Conservation (phyloP, 2,888 invertebrate species). For the Dynastes hyllus region DNA sequence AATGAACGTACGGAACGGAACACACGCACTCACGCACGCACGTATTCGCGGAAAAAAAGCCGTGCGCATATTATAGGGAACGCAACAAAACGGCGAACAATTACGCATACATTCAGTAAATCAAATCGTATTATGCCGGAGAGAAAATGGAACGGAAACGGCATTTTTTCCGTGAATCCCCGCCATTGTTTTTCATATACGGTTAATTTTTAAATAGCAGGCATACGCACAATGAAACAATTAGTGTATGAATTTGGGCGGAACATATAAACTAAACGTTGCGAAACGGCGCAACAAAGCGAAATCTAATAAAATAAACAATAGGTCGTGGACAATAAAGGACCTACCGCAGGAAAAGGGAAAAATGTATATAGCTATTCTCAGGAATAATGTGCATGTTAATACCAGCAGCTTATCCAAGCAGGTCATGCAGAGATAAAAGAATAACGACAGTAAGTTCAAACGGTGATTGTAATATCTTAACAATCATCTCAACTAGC, state of each 20-base stretch:
- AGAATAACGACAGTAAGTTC: no score
- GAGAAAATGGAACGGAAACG: slow-evolving; percentile 34
- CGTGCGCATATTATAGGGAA: not conserved
- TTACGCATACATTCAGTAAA: slow-evolving; percentile 31
- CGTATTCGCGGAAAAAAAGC: slow-evolving; percentile 8
- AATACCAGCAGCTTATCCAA: no score
- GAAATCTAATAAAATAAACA: slow-evolving; percentile 69
- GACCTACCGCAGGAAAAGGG: slow-evolving; percentile 64
- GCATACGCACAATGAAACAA: slow-evolving; percentile 60
- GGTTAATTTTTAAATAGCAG: slow-evolving; percentile 57
- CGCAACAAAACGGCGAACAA: slow-evolving; percentile 35
- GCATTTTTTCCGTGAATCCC: slow-evolving; percentile 33
- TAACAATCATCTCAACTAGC: no score
- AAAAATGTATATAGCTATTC: slow-evolving; percentile 59
- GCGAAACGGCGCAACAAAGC: slow-evolving; percentile 63
- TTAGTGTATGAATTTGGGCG: slow-evolving; percentile 67
- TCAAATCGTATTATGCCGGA: slow-evolving; percentile 28
- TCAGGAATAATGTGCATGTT: no score
- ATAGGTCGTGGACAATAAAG: slow-evolving; percentile 66
- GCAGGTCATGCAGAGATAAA: no score
- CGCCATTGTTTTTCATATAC: slow-evolving; percentile 37
- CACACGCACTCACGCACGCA: slow-evolving; percentile 1
- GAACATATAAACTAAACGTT: slow-evolving; percentile 66
- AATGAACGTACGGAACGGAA: slow-evolving; percentile 24
- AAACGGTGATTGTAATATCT: no score